Evolutionary conservation across 2,797 vertebrate species (phyloP).

Genomic region (Mus minutoides): DNA sequence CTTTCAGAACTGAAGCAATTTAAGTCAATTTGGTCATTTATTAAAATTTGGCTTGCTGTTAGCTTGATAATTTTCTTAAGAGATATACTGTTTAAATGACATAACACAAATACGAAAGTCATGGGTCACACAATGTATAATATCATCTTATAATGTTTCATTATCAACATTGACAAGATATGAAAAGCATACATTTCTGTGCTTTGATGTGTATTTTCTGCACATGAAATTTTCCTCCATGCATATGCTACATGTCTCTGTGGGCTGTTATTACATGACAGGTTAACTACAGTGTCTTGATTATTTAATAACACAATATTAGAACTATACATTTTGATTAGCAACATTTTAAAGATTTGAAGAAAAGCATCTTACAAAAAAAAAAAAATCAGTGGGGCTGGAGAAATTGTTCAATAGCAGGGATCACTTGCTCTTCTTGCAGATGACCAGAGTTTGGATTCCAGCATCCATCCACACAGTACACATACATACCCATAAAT

Average conservation of each 20-base stretch:
- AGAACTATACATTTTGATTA: not conserved
- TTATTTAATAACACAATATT: not conserved
- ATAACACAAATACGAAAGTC: not conserved
- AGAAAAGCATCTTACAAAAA: not conserved
- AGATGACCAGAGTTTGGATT: not conserved
- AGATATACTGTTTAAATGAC: not conserved
- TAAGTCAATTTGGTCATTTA: not conserved
- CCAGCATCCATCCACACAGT: no score
- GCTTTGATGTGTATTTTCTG: not conserved
- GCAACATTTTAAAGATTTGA: not conserved
- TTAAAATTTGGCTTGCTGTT: not conserved
- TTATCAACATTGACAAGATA: not conserved
- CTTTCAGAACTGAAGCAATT: constrained; percentile 3
- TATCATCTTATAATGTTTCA: constrained; percentile 9
- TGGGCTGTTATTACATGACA: not conserved
- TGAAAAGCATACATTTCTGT: not conserved
- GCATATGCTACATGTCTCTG: not conserved
- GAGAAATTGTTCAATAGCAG: no score
- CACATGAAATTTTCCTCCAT: not conserved
- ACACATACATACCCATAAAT: not conserved
- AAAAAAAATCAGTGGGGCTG: not conserved
- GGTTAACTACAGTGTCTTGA: not conserved
- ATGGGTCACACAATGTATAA: not conserved
- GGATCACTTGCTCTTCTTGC: not conserved
- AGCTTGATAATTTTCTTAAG: not conserved